phyloP scores from a whole-genome alignment of 2,888 invertebrate species.

The Liposcelis brunnea region DNA sequence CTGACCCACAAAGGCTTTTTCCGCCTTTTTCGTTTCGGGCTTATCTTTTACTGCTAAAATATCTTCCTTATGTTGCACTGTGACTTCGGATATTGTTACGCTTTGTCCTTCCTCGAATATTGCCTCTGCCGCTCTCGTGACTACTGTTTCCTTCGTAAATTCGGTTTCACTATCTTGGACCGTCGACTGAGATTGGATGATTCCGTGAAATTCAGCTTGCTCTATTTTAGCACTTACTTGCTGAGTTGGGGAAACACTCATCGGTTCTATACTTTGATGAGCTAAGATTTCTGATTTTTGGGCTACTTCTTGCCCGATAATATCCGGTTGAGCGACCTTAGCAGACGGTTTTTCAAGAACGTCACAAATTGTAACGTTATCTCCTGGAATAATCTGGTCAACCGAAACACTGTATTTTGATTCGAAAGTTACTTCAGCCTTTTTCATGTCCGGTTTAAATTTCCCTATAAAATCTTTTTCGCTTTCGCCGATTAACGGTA shows the following conservation, averaged over 20 bases:
- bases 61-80: slow-evolving; percentile 28
- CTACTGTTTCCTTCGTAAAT: slow-evolving; percentile 15
- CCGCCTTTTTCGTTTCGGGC: slow-evolving; percentile 24
- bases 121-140: slow-evolving; percentile 23
- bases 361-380: slow-evolving; percentile 18
- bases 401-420: slow-evolving; percentile 19
- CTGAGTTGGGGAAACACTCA: neutral
- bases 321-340: slow-evolving; percentile 21
- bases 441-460: slow-evolving; percentile 18
- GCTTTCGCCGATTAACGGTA: slow-evolving; percentile 33
- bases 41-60: slow-evolving; percentile 25
- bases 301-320: slow-evolving; percentile 27
- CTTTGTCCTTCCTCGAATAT: slow-evolving; percentile 27
- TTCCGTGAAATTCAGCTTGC: slow-evolving; percentile 21
- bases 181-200: slow-evolving; percentile 16
- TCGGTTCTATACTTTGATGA: slow-evolving; percentile 18
- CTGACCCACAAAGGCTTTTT: slow-evolving; percentile 25
- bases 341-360: slow-evolving; percentile 16
- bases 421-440: slow-evolving; percentile 18
- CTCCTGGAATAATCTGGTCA: slow-evolving; percentile 19
- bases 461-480: slow-evolving; percentile 27
- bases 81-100: slow-evolving; percentile 26
- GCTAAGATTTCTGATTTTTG: slow-evolving; percentile 11
- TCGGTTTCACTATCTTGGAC: slow-evolving; percentile 19
- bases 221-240: slow-evolving; percentile 18